phyloP scores from a whole-genome alignment of 2,113 vertebrate species.

The Alethe diademata region DNA sequence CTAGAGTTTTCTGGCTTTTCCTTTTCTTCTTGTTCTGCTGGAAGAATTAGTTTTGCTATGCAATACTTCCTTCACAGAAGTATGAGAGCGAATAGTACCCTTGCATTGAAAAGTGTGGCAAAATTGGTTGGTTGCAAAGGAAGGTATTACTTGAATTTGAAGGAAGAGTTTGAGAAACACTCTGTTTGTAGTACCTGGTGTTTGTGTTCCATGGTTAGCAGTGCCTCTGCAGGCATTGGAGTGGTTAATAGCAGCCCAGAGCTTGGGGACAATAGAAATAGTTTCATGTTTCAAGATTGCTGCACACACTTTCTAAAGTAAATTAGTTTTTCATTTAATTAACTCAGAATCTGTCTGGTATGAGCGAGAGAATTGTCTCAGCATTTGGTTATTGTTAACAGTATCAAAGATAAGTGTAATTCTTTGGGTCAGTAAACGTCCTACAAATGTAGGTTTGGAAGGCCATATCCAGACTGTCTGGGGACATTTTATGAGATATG shows the following conservation, averaged over 20 bases:
- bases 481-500: constrained; percentile 24
- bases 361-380: constrained; percentile 30
- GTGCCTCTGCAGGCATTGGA: neutral
- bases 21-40: neutral
- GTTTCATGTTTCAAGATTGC: neutral
- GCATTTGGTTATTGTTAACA: constrained; percentile 40
- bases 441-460: neutral
- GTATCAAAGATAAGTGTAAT: constrained; percentile 16
- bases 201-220: neutral
- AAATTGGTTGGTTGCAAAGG: neutral
- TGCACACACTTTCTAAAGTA: constrained; percentile 17
- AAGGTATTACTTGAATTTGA: neutral
- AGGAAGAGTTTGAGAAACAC: neutral
- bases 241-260: neutral
- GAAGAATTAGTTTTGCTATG: neutral
- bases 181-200: neutral
- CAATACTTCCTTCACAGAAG: neutral
- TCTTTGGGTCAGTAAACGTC: neutral
- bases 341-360: constrained; percentile 49
- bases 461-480: neutral
- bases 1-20: neutral
- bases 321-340: constrained; percentile 59
- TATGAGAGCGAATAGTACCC: neutral
- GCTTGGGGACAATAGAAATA: neutral
- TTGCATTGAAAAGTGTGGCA: neutral